Evolutionary conservation across 2,797 vertebrate genomes (phyloP), one percentile per base, ranked within the genome.

Genomic region (Mormyrus hasselquistii): DNA sequence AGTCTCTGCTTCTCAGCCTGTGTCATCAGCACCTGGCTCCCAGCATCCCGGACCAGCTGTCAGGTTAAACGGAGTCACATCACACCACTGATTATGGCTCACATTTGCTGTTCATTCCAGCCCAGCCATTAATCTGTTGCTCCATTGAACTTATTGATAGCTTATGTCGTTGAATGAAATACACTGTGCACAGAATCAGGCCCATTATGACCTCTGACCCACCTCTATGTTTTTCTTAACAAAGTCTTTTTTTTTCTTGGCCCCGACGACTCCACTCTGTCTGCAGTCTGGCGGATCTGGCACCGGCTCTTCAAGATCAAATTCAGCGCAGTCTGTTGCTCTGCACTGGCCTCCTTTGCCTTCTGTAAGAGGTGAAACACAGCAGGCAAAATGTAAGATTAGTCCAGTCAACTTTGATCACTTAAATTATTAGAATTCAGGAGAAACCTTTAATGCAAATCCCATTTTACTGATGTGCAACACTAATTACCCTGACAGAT

Each of bases 221-320:
- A 99, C 98, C 97, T 98, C 96, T 89, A 98, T 97, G 93, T 99
- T 99, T 94, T 95, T 97, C 93, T 95, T 97, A 93, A 99, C 94
- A 94, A 98, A 98, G 95, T 97, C 94, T 89, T 96, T 95, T 92
- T 89, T 95, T 88, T 86, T 93, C 93, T 95, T 97, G 92, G 88
- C 90, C 90, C 90, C 93, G 88, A 87, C 88, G 90, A 90, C 88
- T 79, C 88, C 90, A 89, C 44, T 86, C 87, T 84, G 91, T 88
- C 92, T 94, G 92, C 88, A 34, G 91, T 93, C 91, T 90, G 91
- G 85, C 12, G 88, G 88, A 82, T 93, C 92, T 87, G 90, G 90
- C 38, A 55, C 91, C 16, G 82, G 90, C 86, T 92, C 92, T 89
- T 90, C 91, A n/a, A 62, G 82, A 89, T 87, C 88, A 88, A 2